Base-by-base conservation (phyloP, 2,888 invertebrate genomes). In the Lasioglossum villosulum region DNA sequence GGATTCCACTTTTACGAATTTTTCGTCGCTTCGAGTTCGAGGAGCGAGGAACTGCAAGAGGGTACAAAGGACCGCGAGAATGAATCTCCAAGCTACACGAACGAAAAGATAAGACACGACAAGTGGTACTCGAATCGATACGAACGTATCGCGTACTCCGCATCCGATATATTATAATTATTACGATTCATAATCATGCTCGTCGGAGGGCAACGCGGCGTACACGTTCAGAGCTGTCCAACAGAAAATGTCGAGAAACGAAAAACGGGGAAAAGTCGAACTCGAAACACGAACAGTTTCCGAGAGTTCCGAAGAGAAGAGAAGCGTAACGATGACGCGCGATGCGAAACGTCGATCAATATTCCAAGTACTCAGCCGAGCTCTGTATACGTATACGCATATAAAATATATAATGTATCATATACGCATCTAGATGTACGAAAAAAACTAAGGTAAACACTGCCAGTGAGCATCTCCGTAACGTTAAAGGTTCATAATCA, bases 351-450 rank as follows among this genome's bases (percentile, higher is more conserved):
- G 8, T 78, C 37, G 78, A 78, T 78, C 84, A 78, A 72, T 88
- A 56, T 80, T 77, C 74, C 56, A 84, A 77, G n/a, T 78, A 77
- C 27, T 82, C 78, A 34, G 48, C 59, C 78, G 82, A 52, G 78
- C 86, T 83, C 83, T 76, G 82, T 75, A 63, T 75, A 73, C 80
- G 86, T 79, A 66, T 78, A 45, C 80, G 86, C 82, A 66, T 52
- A 76, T 83, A 52, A 87, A 81, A 79, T 83, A 87, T 87, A 78
- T 86, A 83, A 82, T 86, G 90, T 89, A 90, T 85, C 75, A 84
- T 89, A 86, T 86, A 89, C 86, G 88, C 88, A 87, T 83, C 78
- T 90, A 89, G 84, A 87, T 89, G 83, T 88, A 88, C 84, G 82
- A 52, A n/a, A 52, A n/a, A 88, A 84, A 84, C 78, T 78, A 84